Base-by-base conservation (phyloP, 2,113 vertebrate genomes). In the Calidris pugnax region DNA sequence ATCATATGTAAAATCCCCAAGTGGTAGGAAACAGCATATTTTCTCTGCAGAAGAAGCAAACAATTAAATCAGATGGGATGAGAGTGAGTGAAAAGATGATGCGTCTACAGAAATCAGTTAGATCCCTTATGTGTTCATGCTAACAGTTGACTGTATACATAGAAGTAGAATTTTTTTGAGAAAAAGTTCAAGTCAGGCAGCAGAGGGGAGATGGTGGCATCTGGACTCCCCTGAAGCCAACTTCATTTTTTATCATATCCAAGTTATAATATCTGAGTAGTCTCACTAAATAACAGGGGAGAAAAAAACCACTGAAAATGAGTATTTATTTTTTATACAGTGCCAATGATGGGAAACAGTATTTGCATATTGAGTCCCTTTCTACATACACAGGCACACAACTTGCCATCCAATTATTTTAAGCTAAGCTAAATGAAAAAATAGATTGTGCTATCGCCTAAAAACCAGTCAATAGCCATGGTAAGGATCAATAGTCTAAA, bases 391-490 rank as follows among this genome's bases (percentile, higher is more conserved):
- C 3, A 80, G 35, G 12, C 41, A 63, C 14, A 88, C 14, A 63
- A 51, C 60, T 87, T 79, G 55, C 72, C 83, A 90, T 88, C n/a
- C 55, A 84, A 60, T 88, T 86, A 48, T 35, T 85, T 81, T 89
- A 89, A 95, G 64, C 62, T 85, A 68, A 95, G 37, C 77, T 72
- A 75, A 75, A 81, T 79, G 63, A 94, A 75, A 87, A 93, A 90
- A 45, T 41, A 86, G 71, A 85, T 76, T 78, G 72, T 60, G 35
- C 75, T 91, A 68, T 85, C 10, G 37, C 66, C 84, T 76, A 82
- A 91, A 87, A 93, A 8, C 1, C 55, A 73, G 80, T 96, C 92
- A 68, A 97, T 87, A 87, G 45, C 10, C 30, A 63, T 55, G 76
- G 71, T 47, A 69, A 73, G 53, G 92, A 48, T 97, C 91, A 75